Evolutionary conservation across 1,140 invertebrate species (phyloP).

Genomic region (Scaptomyza graminum): DNA sequence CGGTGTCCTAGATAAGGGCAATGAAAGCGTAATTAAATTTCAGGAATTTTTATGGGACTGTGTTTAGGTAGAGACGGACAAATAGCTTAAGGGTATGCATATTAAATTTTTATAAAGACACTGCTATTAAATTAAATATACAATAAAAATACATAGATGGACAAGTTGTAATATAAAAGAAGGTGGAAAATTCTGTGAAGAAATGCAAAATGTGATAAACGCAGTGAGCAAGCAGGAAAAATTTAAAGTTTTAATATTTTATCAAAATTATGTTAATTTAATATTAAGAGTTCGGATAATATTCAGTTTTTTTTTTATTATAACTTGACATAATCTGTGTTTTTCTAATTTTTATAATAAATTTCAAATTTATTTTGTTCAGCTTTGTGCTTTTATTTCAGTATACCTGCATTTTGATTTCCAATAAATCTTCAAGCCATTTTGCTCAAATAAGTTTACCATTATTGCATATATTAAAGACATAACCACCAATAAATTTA

Average conservation of each 20-base stretch:
- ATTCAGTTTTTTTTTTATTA: too few relatives aligned
- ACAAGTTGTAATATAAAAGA: too few relatives aligned
- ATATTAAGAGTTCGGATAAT: too few relatives aligned
- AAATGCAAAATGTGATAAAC: too few relatives aligned
- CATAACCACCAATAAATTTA: background rate
- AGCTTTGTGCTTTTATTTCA: background rate
- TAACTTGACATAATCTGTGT: too few relatives aligned
- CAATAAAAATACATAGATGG: too few relatives aligned
- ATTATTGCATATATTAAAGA: constrained; percentile 1
- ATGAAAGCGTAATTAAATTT: constrained; percentile 54
- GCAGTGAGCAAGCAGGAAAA: too few relatives aligned
- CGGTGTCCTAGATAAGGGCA: constrained; percentile 17
- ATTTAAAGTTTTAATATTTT: too few relatives aligned
- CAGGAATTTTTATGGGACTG: constrained; percentile 25
- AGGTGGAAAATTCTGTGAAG: too few relatives aligned
- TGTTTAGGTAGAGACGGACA: background rate
- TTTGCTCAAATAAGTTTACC: background rate
- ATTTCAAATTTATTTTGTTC: background rate
- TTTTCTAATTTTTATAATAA: too few relatives aligned
- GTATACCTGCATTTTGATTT: background rate
- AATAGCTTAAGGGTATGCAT: background rate
- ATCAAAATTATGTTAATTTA: too few relatives aligned
- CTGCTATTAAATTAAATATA: background rate
- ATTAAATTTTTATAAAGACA: background rate
- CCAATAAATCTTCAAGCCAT: background rate